Percentiles rank a stretch among this genome's conserved stretches.
phyloP scores from a whole-genome alignment of 1,140 invertebrate genomes.

The Batillaria attramentaria region DNA sequence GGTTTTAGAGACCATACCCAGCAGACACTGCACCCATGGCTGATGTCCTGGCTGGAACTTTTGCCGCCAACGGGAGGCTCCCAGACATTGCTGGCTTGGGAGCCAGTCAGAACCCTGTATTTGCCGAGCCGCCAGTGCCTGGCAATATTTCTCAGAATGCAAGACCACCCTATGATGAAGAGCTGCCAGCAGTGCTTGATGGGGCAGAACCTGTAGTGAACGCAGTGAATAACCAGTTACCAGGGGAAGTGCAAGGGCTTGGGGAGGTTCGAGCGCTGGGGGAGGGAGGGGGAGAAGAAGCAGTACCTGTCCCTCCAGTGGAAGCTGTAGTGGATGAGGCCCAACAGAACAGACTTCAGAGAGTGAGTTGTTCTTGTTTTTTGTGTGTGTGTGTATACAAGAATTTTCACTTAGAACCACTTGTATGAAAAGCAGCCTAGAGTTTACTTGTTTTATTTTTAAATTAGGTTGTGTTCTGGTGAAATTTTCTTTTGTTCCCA shows the following conservation, averaged over 20 bases:
- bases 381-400: no score
- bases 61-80: constrained; percentile 33
- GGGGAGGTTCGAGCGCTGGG: background rate
- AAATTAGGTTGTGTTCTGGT: no score
- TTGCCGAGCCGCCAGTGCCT: constrained; percentile 21
- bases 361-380: constrained; percentile 3
- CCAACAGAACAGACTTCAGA: constrained; percentile 14
- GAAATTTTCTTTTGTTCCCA: no score
- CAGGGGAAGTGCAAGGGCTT: background rate
- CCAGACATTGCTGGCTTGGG: constrained; percentile 47
- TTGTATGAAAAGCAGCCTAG: no score
- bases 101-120: constrained; percentile 36
- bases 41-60: constrained; percentile 41
- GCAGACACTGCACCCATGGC: constrained; percentile 30
- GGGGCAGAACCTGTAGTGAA: background rate
- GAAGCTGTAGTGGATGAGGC: constrained; percentile 9
- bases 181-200: background rate
- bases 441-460: no score
- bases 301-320: background rate
- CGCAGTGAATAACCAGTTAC: background rate
- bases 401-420: no score
- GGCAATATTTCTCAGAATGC: constrained; percentile 18
- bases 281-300: background rate
- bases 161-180: background rate
- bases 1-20: constrained; percentile 21